Evolutionary conservation across 37 sponge, comb jelly and placozoan species (phyloP), one percentile per base, ranked within the genome.

Genomic region (Dysidea cf. avara): DNA sequence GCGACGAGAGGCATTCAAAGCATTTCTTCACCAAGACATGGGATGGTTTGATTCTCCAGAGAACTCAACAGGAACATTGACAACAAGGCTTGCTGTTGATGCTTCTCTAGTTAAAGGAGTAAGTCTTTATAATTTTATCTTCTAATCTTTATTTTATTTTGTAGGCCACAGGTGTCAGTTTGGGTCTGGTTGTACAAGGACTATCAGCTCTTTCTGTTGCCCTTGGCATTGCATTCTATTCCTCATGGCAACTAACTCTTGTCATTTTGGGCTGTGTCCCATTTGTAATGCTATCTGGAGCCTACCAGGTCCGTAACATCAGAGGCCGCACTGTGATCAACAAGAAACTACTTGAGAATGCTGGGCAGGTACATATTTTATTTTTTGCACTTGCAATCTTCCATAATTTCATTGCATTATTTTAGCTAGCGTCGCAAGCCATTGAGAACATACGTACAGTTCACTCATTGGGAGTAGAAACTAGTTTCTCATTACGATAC

Each of bases 401-500:
- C n/a, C n/a, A n/a, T n/a, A n/a, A n/a, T n/a, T n/a, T n/a, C n/a
- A n/a, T n/a, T n/a, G n/a, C n/a, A n/a, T n/a, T n/a, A n/a, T n/a
- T 43, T 5, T 43, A 90, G 87, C 38, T 84, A 18, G 83, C 95
- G 7, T 55, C 74, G 11, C 92, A 92, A 31, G 78, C 89, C 18
- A 79, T 90, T 28, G 89, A 92, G 52, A 92, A 92, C 74, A 92
- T 92, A 21, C 61, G 83, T n/a, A 92, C 96, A 55, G 92, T 96
- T 14, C 68, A 31, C 32, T 68, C 87, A 0, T 77, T 94, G 21
- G 52, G 65, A 20, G 16, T 83, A 24, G 90, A 94, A 60, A 39
- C 55, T 2, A 67, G 29, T 32, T 78, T 74, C 72, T 72, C 24
- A 39, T 29, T 66, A 28, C 30, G 5, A 7, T 91, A 87, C 61